Conservation (phyloP, 1,140 invertebrate species). For the Diabrotica virgifera region DNA sequence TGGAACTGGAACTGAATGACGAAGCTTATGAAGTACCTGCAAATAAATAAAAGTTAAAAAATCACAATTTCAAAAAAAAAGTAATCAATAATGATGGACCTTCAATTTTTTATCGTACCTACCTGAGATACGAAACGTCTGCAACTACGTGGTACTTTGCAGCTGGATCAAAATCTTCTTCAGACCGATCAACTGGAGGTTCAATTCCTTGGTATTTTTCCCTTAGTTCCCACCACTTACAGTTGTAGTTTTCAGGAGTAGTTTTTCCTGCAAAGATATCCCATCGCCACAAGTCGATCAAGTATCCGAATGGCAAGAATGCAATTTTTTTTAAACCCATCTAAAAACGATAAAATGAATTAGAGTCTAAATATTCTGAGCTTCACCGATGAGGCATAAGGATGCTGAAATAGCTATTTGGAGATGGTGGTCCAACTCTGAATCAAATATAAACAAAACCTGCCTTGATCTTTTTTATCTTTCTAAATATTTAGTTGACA, state of each 20-base stretch:
- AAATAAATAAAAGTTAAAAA: slow-evolving; percentile 29
- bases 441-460: too few relatives aligned
- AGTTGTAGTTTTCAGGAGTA: slow-evolving; percentile 69
- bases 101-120: too few relatives aligned
- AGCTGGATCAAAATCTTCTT: slow-evolving; percentile 82
- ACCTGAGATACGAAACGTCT: slow-evolving; percentile 82
- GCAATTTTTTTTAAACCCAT: slow-evolving; percentile 81
- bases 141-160: slow-evolving; percentile 82
- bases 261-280: slow-evolving; percentile 77
- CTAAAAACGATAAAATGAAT: slow-evolving; percentile 22
- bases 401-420: too few relatives aligned
- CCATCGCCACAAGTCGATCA: slow-evolving; percentile 86
- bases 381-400: too few relatives aligned
- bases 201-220: slow-evolving; percentile 77
- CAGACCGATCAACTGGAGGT: slow-evolving; percentile 69
- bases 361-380: too few relatives aligned
- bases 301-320: slow-evolving; percentile 83
- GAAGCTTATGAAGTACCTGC: slow-evolving; percentile 82
- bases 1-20: slow-evolving; percentile 93
- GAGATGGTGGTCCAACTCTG: too few relatives aligned
- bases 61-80: slow-evolving; percentile 4
- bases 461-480: too few relatives aligned
- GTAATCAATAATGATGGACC: not conserved
- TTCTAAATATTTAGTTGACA: too few relatives aligned
- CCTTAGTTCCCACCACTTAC: slow-evolving; percentile 70